Base-by-base conservation (phyloP, 2,797 vertebrate species). In the Sebastes iracundus region DNA sequence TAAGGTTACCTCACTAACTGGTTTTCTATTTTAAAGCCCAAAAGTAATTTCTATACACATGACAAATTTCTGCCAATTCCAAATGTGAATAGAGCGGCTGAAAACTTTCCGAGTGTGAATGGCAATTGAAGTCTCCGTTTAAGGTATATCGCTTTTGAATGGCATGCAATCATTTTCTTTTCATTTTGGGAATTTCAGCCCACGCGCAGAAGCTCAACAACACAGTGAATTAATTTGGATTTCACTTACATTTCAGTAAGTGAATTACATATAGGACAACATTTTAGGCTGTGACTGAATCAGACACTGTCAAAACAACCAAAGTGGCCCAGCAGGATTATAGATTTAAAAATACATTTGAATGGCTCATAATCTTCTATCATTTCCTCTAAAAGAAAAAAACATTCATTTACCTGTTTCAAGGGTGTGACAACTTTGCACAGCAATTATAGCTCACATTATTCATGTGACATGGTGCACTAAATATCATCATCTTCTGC, bases 401-500 rank as follows among this genome's bases (percentile, higher is more conserved):
- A 70, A 14, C 28, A 60, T 62, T 90, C 58, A 79, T 79, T 73
- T 79, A 85, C 83, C 71, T 89, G 49, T 80, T 87, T 83, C 10
- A 81, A 81, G 88, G 81, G 81, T 79, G 85, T 87, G 87, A 80
- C 78, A 66, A 25, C 63, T 82, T 73, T 78, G 53, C 86, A 84
- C 18, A 55, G 67, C 73, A 87, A 87, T 90, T 89, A 88, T 64
- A 80, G 84, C 61, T 22, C 18, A 27, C 35, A 78, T 82, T 80
- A 85, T 82, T 84, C 70, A 74, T 79, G 58, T 74, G 70, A 83
- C 87, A 71, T 20, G 38, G 60, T 79, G 52, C 78, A 68, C 35
- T 72, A 82, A 89, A 74, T 81, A 88, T 83, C 33, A 86, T 91
- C 65, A 83, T 90, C 72, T 77, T 63, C 75, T 75, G 74, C 85